Evolutionary conservation across 1,140 invertebrate genomes (phyloP), one percentile per base, ranked within the genome.

Genomic region (Drosophila serrata): DNA sequence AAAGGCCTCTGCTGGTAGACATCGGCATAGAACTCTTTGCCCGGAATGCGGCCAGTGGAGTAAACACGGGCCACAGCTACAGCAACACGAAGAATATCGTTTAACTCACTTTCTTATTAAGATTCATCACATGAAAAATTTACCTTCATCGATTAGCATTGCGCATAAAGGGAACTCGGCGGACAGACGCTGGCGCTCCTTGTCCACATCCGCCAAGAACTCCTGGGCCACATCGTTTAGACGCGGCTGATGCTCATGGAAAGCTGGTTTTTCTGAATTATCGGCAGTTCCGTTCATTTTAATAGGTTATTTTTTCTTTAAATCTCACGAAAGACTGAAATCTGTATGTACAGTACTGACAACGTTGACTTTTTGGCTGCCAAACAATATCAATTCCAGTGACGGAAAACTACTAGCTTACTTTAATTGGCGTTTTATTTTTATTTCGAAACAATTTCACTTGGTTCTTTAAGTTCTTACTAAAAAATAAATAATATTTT

Each of bases 1-100:
- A 97, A 95, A 19, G 96, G 96, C 90, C 96, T 96, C 91, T 97
- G 88, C 53, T 91, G 84, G 58, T 92, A 92, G 22, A 92, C 90
- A 64, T 92, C 91, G 5, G 91, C 91, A 51, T 92, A 88, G 39
- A 91, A 90, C 46, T 92, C 91, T 7, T 87, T 84, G 12, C 88
- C 84, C 6, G 91, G 91, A 56, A 92, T 88, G 27, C 91, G 91
- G 7, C 91, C 91, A 37, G 91, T 92, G 31, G 82, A 79, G 45
- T 90, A 90, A 6, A 90, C 87, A 17, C 86, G 81, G 61, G 90
- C 86, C 35, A 90, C 87, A 58, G 86, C 86, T 90, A 24, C 4
- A 49, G 27, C 13, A 11, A 31, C 22, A 22, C 13, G 13, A 17
- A 17, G 3, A 43, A 6, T 11, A n/a, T 4, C 4, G n/a, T 27